Evolutionary conservation across 2,113 vertebrate species (phyloP), one percentile per base, ranked within the genome.

Genomic region (Pardalotus punctatus): DNA sequence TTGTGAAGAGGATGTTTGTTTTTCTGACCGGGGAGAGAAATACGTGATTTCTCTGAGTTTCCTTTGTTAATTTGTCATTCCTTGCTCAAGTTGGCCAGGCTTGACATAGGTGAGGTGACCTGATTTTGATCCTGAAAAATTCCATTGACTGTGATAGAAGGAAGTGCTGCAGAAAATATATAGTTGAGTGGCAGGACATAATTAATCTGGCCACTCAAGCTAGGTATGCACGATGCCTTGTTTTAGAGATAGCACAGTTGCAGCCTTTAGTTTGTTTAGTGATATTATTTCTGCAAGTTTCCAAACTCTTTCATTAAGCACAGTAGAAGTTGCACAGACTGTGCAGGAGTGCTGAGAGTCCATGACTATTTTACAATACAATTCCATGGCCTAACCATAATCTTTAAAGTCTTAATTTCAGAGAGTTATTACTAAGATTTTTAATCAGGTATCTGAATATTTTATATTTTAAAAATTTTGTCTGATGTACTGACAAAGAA

Each of bases 101-200:
- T 64, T 86, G 36, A 54, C 28, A 12, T 64, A 84, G 48, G 53
- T 91, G 51, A 94, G 50, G 57, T 86, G 81, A 95, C 86, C 84
- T 91, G 83, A 67, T 93, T 89, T 81, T 83, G 43, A 56, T 83
- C 72, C 58, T 80, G 62, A 20, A 35, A 70, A 82, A 91, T 91
- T 82, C 79, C 58, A 23, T 24, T 90, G 66, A 66, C n/a, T 69
- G 54, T 28, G 42, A 54, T 12, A 80, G 51, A 58, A 73, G 27
- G 58, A 93, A 91, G 90, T 66, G 42, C 79, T 86, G 51, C 65
- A 73, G 50, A 58, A 91, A 92, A 43, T 28, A 11, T 36, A 19
- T 42, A 58, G 64, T 29, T 66, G 77, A 89, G 67, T 56, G 64
- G 36, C 2, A 2, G 60, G 51, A 73, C 29, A 8, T 27, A 57